Base-by-base conservation (phyloP, 2,797 vertebrate species). In the Saguinus oedipus region DNA sequence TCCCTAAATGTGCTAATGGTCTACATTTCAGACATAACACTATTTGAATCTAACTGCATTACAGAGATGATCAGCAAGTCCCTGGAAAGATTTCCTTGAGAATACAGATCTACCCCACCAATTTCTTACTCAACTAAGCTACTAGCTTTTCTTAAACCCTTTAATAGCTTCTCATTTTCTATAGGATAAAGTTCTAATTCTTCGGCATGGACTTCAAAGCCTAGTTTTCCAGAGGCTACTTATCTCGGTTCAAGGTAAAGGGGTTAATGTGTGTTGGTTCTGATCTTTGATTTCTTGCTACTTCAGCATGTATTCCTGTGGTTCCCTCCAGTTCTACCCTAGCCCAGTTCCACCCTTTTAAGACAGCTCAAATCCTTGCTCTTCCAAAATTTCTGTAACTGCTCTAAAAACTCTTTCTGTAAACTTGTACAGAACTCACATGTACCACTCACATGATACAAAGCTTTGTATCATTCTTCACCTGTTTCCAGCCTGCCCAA, bases 301-400 rank as follows among this genome's bases (percentile, higher is more conserved):
- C 50, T 92, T 94, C 7, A 33, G 36, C 39, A 55, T 80, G 57
- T 78, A 88, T 6, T 74, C 12, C 88, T 20, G 36, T 12, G 36
- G 36, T 70, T 84, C 7, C 27, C 39, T 88, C 6, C 4, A 53
- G 27, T 14, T 27, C 44, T 76, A 72, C 7, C 57, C 53, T 20
- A 92, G 26, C 22, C 19, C 42, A 55, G 20, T 70, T 61, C 17
- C 5, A 30, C 1, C 9, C 15, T 33, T 74, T 55, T 27, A 72
- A 90, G 53, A 93, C n/a, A 42, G 82, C 33, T 91, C 53, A 94
- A 85, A 95, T 72, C 7, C 53, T 92, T 78, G 27, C 2, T 85
- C 57, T 82, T 74, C 14, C 24, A 78, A 90, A 59, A 15, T 59
- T 89, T 87, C 27, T n/a, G 0, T 59, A 76, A 68, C 26, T 74